Evolutionary conservation across 2,113 vertebrate species (phyloP).

Genomic region (Emydocephalus ijimae): DNA sequence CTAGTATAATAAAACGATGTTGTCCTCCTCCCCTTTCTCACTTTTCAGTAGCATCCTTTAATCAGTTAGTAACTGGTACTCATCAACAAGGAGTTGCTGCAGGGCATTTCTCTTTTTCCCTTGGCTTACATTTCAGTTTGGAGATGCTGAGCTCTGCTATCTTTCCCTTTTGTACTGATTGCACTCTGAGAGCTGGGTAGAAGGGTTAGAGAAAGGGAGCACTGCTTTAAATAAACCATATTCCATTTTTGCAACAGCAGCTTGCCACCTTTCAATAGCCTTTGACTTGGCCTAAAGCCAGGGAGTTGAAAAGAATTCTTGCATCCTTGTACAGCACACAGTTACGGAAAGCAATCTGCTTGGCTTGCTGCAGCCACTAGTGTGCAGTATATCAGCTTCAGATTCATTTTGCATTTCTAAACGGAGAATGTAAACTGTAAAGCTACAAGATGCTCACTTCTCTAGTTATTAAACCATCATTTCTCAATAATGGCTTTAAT

Average conservation of each 20-base stretch:
- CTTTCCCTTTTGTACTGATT: constrained; percentile 2
- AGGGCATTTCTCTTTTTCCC: background rate
- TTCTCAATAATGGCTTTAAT: constrained; percentile 9
- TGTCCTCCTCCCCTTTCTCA: background rate
- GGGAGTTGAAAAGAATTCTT: constrained; percentile 7
- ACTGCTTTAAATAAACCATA: constrained; percentile 15
- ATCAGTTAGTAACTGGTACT: background rate
- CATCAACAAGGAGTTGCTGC: background rate
- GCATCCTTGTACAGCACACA: background rate
- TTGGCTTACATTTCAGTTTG: background rate
- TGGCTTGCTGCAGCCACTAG: constrained; percentile 6
- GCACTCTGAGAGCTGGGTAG: background rate
- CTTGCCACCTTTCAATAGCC: background rate
- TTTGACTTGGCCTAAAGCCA: constrained; percentile 25
- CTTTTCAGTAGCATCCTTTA: background rate
- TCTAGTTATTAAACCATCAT: background rate
- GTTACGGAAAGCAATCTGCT: constrained; percentile 11
- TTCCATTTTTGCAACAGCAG: constrained; percentile 10
- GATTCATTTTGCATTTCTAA: constrained; percentile 13
- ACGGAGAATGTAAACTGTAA: background rate
- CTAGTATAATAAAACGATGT: background rate
- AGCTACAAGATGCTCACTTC: background rate
- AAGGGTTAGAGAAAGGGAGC: background rate
- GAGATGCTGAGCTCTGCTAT: background rate
- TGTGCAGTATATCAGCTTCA: constrained; percentile 1